phyloP scores from a whole-genome alignment of 2,797 vertebrate genomes.

The Gambelia wislizenii region DNA sequence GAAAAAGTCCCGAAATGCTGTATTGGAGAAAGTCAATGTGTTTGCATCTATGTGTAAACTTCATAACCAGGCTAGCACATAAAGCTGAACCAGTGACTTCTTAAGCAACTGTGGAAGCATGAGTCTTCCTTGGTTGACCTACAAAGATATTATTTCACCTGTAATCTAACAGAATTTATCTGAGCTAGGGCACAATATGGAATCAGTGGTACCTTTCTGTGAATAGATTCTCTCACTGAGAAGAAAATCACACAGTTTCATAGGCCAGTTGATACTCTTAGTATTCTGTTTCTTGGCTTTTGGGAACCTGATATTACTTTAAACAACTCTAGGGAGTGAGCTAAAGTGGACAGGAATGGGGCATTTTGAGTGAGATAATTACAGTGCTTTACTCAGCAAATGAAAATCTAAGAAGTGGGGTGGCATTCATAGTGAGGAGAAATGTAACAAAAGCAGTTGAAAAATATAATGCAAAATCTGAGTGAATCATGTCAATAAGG shows the following conservation, averaged over 20 bases:
- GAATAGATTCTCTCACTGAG: neutral
- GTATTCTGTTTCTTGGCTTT: neutral
- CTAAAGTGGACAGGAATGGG: no score
- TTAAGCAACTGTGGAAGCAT: neutral
- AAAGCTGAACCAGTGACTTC: neutral
- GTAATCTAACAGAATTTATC: neutral
- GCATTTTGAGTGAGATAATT: no score
- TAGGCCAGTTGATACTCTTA: no score
- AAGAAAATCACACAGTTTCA: no score
- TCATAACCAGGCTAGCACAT: neutral
- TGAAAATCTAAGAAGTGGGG: no score
- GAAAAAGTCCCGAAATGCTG: no score
- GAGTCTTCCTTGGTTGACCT: neutral
- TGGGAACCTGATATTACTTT: neutral
- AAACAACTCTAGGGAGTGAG: neutral
- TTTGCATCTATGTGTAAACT: neutral
- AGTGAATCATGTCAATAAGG: no score
- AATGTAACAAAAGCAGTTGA: no score
- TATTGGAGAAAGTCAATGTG: neutral
- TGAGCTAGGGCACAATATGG: neutral
- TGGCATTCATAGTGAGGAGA: no score
- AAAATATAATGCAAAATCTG: no score
- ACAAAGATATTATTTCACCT: neutral
- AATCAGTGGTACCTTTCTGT: neutral
- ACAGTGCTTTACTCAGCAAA: no score